phyloP scores from a whole-genome alignment of 2,113 vertebrate genomes.

The Catagonus wagneri region DNA sequence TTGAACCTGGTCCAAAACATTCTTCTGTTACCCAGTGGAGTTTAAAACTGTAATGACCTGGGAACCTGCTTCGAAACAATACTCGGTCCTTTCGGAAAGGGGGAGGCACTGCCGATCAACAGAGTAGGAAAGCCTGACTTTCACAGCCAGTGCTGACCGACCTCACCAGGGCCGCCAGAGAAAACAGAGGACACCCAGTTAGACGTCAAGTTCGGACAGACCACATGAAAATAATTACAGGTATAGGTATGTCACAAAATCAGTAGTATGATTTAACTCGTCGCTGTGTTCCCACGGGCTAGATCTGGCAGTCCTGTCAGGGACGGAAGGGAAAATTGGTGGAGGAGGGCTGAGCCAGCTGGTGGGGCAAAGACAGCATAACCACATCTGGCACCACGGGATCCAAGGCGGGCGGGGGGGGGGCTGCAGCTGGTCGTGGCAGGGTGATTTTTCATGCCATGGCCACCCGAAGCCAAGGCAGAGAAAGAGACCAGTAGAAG shows the following conservation, averaged over 20 bases:
- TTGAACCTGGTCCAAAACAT: constrained; percentile 23
- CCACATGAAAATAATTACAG: neutral
- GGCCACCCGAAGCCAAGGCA: neutral
- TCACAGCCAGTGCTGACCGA: neutral
- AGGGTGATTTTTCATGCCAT: neutral
- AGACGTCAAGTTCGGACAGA: neutral
- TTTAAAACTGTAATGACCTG: constrained; percentile 21
- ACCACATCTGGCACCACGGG: neutral
- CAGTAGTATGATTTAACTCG: neutral
- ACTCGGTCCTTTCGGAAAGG: neutral
- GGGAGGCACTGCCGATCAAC: neutral
- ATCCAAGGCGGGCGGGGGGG: neutral
- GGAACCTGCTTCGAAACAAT: neutral
- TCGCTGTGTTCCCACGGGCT: neutral
- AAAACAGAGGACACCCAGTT: neutral
- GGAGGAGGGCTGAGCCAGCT: neutral
- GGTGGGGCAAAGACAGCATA: neutral
- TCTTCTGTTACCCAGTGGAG: constrained; percentile 63
- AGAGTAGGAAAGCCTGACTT: neutral
- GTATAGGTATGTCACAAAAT: neutral
- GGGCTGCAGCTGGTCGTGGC: neutral
- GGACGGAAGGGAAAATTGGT: neutral
- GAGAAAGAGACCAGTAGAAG: neutral
- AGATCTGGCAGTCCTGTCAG: too few relatives aligned
- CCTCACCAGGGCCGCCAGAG: neutral